phyloP scores from a whole-genome alignment of 2,113 vertebrate genomes.

The Sylvia atricapilla region DNA sequence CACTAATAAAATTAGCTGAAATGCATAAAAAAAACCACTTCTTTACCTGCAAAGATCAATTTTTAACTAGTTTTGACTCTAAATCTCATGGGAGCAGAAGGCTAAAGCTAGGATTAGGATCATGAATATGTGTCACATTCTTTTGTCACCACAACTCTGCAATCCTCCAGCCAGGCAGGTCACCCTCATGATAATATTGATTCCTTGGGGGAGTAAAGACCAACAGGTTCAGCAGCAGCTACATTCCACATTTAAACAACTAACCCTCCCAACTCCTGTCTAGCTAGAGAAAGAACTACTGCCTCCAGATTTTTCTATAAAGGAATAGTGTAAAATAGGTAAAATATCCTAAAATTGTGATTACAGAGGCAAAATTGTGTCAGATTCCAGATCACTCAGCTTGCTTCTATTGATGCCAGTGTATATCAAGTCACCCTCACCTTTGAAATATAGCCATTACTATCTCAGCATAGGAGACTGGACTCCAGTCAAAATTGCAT shows the following conservation, averaged over 20 bases:
- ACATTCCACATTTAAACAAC: background rate
- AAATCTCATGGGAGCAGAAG: background rate
- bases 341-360: background rate
- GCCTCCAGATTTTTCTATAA: background rate
- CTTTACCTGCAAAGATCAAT: background rate
- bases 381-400: background rate
- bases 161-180: background rate
- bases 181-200: background rate
- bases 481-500: background rate
- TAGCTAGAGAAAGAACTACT: background rate
- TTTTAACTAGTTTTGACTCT: background rate
- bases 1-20: background rate
- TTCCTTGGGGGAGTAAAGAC: background rate
- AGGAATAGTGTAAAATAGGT: background rate
- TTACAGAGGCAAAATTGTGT: background rate
- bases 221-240: background rate
- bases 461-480: background rate
- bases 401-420: background rate
- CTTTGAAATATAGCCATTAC: background rate
- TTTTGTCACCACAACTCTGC: background rate
- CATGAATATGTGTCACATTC: background rate
- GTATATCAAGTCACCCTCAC: background rate
- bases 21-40: background rate
- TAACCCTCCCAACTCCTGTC: background rate
- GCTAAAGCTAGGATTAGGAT: background rate